Conservation (phyloP, 2,113 vertebrate species). For the Colius striatus region DNA sequence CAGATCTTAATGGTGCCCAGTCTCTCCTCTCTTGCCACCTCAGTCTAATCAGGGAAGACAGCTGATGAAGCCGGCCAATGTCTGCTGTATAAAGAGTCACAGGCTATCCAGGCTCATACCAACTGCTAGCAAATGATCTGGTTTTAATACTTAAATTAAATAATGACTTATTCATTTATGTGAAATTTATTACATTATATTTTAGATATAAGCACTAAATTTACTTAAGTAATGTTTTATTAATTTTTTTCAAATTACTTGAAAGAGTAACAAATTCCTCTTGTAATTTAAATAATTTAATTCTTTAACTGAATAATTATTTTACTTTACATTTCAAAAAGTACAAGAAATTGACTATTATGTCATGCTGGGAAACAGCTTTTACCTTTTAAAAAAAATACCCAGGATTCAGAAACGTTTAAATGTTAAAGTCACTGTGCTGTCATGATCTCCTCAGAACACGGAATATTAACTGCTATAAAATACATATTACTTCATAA, state of each 20-base stretch:
- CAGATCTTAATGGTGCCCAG: neutral
- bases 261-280: constrained; percentile 58
- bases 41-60: neutral
- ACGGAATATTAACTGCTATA: neutral
- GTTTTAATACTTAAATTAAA: constrained; percentile 59
- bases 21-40: neutral
- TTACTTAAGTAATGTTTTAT: constrained; percentile 67
- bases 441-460: neutral
- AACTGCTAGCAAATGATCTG: neutral
- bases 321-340: constrained; percentile 40
- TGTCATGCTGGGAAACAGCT: neutral
- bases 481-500: neutral
- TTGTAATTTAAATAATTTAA: constrained; percentile 57
- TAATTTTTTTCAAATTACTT: constrained; percentile 61
- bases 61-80: neutral
- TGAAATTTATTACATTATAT: constrained; percentile 57
- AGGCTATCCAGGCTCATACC: neutral
- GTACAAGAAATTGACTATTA: neutral
- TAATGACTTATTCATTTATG: constrained; percentile 56
- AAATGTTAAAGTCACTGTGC: neutral
- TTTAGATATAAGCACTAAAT: constrained; percentile 56
- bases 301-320: constrained; percentile 44
- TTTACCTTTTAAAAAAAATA: neutral
- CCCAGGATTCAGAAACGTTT: neutral
- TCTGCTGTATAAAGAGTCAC: neutral